phyloP scores from a whole-genome alignment of 2,113 vertebrate species.

The Craseonycteris thonglongyai region DNA sequence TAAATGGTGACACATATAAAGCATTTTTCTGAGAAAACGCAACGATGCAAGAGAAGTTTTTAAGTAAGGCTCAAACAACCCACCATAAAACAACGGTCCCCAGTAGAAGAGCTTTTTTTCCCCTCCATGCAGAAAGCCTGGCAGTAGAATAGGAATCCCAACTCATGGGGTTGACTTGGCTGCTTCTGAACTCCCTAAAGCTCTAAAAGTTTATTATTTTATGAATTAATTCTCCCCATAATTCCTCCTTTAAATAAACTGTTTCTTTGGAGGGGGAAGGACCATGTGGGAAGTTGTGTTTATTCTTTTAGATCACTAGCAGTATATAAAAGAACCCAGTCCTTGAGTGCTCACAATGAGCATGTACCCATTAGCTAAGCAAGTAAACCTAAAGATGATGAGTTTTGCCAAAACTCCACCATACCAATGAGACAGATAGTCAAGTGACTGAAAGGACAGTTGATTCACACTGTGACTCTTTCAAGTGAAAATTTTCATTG shows the following conservation, averaged over 20 bases:
- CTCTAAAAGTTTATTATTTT: neutral
- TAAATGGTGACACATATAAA: neutral
- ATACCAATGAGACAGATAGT: neutral
- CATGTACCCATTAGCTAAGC: neutral
- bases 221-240: neutral
- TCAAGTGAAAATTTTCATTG: neutral
- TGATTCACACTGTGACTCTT: neutral
- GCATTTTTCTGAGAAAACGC: slow-evolving; percentile 16
- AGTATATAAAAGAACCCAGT: neutral
- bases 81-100: neutral
- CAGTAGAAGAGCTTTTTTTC: neutral
- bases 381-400: neutral
- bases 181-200: neutral
- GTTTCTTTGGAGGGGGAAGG: neutral
- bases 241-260: neutral
- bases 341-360: neutral
- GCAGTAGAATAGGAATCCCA: neutral
- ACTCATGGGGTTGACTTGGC: neutral
- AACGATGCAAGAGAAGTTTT: neutral
- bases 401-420: neutral
- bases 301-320: neutral
- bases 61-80: neutral
- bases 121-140: neutral
- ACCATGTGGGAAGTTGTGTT: neutral
- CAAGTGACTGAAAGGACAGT: neutral